Conservation (phyloP, 2,797 vertebrate genomes). For the Gambusia yucatana region DNA sequence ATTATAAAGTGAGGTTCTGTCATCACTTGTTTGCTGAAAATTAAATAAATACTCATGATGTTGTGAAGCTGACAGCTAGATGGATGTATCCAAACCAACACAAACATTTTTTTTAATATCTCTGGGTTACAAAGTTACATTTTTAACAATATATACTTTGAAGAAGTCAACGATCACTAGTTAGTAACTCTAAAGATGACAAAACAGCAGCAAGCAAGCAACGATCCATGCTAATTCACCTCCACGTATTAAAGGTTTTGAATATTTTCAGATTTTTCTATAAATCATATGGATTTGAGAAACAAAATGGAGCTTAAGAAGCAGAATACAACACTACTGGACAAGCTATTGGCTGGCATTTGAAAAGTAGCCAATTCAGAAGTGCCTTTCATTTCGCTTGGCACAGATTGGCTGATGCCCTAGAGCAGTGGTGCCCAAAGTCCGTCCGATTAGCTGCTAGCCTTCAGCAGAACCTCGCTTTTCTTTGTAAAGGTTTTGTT, state of each 20-base stretch:
- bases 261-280: neutral
- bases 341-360: neutral
- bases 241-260: neutral
- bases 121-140: neutral
- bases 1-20: neutral
- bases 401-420: neutral
- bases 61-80: neutral
- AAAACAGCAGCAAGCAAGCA: neutral
- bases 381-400: neutral
- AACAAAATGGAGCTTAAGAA: neutral
- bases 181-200: neutral
- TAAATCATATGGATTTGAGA: neutral
- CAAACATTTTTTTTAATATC: neutral
- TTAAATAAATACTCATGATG: neutral
- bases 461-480: neutral
- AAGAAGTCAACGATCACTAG: neutral
- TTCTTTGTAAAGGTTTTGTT: neutral
- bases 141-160: neutral
- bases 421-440: neutral
- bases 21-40: neutral
- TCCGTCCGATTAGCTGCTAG: neutral
- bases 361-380: neutral
- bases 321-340: neutral
- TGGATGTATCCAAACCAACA: neutral
- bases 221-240: neutral